Conservation (phyloP, 2,888 invertebrate genomes). For the Dastarcus helophoroides region DNA sequence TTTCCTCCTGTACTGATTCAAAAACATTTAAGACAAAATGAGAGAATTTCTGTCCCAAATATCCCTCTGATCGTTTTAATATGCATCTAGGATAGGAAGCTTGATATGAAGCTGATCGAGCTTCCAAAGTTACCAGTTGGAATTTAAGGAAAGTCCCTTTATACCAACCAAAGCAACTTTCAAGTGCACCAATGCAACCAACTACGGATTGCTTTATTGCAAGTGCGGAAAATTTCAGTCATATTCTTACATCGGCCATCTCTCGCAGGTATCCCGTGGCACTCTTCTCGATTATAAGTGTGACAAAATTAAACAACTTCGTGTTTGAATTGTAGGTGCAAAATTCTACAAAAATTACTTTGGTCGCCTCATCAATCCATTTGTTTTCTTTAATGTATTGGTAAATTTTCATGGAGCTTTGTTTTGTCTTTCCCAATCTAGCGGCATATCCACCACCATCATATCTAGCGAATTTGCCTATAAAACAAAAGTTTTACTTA, state of each 20-base stretch:
- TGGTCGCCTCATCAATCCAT: slow-evolving; percentile 23
- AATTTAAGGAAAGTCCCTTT: no score
- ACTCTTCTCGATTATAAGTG: slow-evolving; percentile 22
- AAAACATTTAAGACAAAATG: no score
- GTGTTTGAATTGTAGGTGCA: slow-evolving; percentile 24
- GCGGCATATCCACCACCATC: slow-evolving; percentile 26
- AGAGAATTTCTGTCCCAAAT: no score
- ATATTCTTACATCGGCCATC: slow-evolving; percentile 4
- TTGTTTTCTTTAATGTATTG: slow-evolving; percentile 19
- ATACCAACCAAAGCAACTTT: no score
- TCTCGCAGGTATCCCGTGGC: slow-evolving; percentile 22
- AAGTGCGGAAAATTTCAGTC: no score
- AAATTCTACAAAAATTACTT: slow-evolving; percentile 25
- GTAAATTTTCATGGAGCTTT: slow-evolving; percentile 22
- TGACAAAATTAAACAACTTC: slow-evolving; percentile 24
- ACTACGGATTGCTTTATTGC: no score
- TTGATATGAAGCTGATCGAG: no score
- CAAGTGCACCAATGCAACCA: no score
- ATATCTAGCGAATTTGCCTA: slow-evolving; percentile 22
- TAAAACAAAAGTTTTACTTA: slow-evolving; percentile 7
- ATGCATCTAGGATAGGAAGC: no score
- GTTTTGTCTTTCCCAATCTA: slow-evolving; percentile 21
- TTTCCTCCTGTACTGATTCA: no score
- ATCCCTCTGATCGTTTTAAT: no score
- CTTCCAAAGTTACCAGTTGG: no score